These are phyloP conservation scores for Ectemnius lituratus DNA, from an alignment of 2,888 invertebrate genomes.

Conservation along the genomic window DNA sequence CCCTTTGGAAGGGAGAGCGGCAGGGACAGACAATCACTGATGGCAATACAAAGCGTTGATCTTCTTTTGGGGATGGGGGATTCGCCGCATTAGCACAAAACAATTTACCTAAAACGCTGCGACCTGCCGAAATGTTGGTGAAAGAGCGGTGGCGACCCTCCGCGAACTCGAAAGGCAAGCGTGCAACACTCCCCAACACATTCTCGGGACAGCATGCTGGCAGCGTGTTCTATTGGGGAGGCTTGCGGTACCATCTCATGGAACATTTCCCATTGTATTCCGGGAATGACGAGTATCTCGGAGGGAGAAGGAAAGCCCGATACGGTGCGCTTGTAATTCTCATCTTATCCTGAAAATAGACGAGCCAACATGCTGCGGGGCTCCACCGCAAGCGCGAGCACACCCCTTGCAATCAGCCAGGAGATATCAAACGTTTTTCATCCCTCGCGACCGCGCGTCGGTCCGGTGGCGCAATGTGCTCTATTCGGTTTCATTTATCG, in stretches of 20 bases:
- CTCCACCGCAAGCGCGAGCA: constrained; percentile 48
- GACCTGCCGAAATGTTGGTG: constrained; percentile 56
- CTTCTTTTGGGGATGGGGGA: constrained; percentile 16
- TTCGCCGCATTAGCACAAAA: constrained; percentile 51
- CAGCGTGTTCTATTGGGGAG: constrained; percentile 12
- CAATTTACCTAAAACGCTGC: constrained; percentile 67
- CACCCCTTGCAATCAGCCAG: constrained; percentile 65
- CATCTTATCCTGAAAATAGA: constrained; percentile 69
- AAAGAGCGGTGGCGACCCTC: constrained; percentile 43
- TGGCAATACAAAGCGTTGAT: constrained; percentile 22
- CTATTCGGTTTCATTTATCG: constrained; percentile 57
- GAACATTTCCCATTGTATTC: constrained; percentile 59
- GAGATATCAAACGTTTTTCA: constrained; percentile 65
- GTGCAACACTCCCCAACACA: constrained; percentile 42
- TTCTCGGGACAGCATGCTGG: not conserved
- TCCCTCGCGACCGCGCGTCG: constrained; percentile 24
- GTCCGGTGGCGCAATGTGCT: constrained; percentile 1
- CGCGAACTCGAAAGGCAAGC: constrained; percentile 49
- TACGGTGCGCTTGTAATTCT: constrained; percentile 68
- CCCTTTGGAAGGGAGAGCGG: not conserved
- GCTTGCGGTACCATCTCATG: constrained; percentile 31
- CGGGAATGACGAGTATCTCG: constrained; percentile 32
- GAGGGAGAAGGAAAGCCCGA: constrained; percentile 50
- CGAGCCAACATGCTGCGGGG: constrained; percentile 46
- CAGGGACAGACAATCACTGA: constrained; percentile 16